Evolutionary conservation across 92 coral and sea anemone species (phyloP).

Genomic region (Palythoa grandiflora): DNA sequence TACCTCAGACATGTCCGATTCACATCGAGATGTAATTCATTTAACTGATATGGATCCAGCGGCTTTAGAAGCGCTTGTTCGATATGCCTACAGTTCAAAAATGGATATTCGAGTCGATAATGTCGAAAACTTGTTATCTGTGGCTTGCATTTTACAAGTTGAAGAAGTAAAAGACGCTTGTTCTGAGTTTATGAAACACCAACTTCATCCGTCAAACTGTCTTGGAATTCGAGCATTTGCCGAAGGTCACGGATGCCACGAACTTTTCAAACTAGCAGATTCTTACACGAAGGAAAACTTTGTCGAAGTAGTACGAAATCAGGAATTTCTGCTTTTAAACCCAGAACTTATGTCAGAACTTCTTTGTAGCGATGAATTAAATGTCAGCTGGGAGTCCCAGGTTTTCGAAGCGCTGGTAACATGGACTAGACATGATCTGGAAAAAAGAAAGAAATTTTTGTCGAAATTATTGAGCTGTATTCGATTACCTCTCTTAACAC

Average conservation of each 20-base stretch:
- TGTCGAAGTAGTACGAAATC: conserved; percentile 89
- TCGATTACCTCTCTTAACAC: conserved; percentile 83
- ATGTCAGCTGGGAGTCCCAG: conserved; percentile 87
- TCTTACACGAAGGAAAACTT: conserved; percentile 93
- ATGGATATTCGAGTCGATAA: conserved; percentile 95
- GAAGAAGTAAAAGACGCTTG: conserved; percentile 94
- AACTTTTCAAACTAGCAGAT: conserved; percentile 85
- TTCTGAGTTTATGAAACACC: conserved; percentile 96
- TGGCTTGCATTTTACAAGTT: conserved; percentile 92
- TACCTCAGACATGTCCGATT: conserved; percentile 92
- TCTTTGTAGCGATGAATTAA: conserved; percentile 88
- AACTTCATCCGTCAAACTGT: conserved; percentile 95
- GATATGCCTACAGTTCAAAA: conserved; percentile 92
- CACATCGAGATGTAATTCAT: conserved; percentile 77
- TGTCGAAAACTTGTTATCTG: conserved; percentile 91
- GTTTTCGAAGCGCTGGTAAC: conserved; percentile 75
- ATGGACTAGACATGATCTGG: conserved; percentile 85
- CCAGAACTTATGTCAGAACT: conserved; percentile 83
- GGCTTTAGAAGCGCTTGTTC: conserved; percentile 87
- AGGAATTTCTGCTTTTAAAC: conserved; percentile 87
- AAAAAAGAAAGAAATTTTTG: conserved; percentile 69
- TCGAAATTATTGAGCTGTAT: conserved; percentile 70
- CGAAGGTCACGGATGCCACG: conserved; percentile 93
- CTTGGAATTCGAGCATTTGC: conserved; percentile 97
- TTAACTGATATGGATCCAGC: conserved; percentile 91